phyloP scores from a whole-genome alignment of 2,888 invertebrate species.

The Phytoseiulus persimilis region DNA sequence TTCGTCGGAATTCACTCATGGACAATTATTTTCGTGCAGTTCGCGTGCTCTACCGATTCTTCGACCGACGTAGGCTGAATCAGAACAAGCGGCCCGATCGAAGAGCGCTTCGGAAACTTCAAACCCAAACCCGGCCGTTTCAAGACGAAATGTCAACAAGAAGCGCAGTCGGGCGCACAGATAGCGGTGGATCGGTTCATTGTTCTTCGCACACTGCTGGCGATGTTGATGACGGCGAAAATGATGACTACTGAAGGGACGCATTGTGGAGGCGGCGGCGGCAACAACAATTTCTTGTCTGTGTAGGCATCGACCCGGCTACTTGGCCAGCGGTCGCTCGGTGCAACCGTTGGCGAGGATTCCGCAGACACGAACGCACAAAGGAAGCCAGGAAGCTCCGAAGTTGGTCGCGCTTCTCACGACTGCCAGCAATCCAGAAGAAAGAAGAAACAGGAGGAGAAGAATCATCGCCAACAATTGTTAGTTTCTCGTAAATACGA shows the following conservation, averaged over 20 bases:
- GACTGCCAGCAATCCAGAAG: background rate
- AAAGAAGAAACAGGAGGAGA: background rate
- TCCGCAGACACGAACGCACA: background rate
- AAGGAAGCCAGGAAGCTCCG: background rate
- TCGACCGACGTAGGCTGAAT: too few relatives aligned
- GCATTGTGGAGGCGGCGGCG: background rate
- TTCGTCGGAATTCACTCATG: too few relatives aligned
- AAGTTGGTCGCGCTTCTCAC: background rate
- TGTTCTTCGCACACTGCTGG: background rate
- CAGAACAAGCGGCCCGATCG: background rate
- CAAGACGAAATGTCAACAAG: background rate
- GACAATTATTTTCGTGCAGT: too few relatives aligned
- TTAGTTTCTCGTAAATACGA: constrained; percentile 5
- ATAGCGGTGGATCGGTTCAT: background rate
- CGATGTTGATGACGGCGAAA: background rate
- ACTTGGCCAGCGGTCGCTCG: background rate
- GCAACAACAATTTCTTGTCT: background rate
- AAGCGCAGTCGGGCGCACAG: background rate
- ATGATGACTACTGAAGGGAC: background rate
- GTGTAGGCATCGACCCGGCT: background rate
- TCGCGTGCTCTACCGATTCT: too few relatives aligned
- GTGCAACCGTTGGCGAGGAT: background rate
- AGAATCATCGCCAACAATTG: background rate
- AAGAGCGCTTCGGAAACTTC: background rate
- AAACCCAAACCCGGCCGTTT: background rate